Conservation (phyloP, 2,113 vertebrate species). For the Prietella phreatophila region DNA sequence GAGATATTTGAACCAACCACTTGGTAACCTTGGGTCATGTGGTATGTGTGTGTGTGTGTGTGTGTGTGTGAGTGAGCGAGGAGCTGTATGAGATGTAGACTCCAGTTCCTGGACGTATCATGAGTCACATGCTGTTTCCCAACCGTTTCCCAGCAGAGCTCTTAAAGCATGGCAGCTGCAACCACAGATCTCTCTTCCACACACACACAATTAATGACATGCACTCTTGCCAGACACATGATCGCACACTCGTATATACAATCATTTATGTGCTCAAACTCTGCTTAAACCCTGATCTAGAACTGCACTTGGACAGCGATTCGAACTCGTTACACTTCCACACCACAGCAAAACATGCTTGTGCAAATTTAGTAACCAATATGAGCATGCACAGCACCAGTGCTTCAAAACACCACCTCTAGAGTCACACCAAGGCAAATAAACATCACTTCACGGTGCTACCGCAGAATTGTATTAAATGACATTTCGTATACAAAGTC, state of each 20-base stretch:
- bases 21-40: constrained; percentile 18
- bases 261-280: neutral
- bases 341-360: neutral
- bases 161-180: constrained; percentile 69
- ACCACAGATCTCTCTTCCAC: constrained; percentile 55
- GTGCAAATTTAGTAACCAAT: neutral
- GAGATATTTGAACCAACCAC: constrained; percentile 15
- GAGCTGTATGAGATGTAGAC: constrained; percentile 58
- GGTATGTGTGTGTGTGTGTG: constrained; percentile 1
- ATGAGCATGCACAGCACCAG: neutral
- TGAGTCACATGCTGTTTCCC: constrained; percentile 73
- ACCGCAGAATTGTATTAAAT: neutral
- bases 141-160: constrained; percentile 74
- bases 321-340: neutral
- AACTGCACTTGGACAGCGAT: neutral
- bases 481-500: no score
- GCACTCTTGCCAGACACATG: constrained; percentile 23
- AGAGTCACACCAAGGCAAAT: neutral
- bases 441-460: neutral
- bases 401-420: neutral
- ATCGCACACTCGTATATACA: constrained; percentile 13
- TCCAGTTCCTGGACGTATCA: constrained; percentile 71
- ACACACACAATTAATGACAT: constrained; percentile 28
- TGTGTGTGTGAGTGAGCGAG: constrained; percentile 18
- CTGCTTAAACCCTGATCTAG: neutral